These are phyloP conservation scores for Lineus longissimus DNA, from an alignment of 1,140 invertebrate species.

Conservation along the genomic window DNA sequence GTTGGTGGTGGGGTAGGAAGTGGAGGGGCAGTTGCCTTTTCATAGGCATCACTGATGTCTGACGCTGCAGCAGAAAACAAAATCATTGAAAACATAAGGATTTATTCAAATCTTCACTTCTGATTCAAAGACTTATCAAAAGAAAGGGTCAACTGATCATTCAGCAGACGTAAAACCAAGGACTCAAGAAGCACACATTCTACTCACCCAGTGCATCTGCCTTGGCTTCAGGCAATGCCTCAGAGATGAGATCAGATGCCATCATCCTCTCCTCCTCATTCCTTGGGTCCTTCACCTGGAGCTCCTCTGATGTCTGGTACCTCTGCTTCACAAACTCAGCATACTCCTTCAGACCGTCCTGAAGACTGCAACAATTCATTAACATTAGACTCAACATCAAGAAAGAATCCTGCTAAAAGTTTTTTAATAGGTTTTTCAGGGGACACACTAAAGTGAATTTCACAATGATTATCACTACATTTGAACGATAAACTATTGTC, in stretches of 20 bases:
- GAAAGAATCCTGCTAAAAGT: not conserved
- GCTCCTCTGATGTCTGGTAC: slow-evolving; percentile 26
- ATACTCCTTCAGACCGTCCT: slow-evolving; percentile 35
- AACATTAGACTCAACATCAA: not conserved
- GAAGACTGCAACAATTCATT: slow-evolving; percentile 25
- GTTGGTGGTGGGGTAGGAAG: slow-evolving; percentile 40
- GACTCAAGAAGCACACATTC: not conserved
- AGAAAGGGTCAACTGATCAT: not conserved
- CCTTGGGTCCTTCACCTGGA: slow-evolving; percentile 40
- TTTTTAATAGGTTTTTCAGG: too few relatives aligned
- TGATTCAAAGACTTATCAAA: slow-evolving; percentile 19
- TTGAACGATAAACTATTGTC: too few relatives aligned
- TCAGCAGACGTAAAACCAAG: slow-evolving; percentile 8
- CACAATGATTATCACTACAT: too few relatives aligned
- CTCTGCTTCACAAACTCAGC: slow-evolving; percentile 37
- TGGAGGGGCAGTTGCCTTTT: slow-evolving; percentile 35
- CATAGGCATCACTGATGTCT: slow-evolving; percentile 39
- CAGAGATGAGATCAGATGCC: slow-evolving; percentile 30
- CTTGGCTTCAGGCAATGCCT: not conserved
- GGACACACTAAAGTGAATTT: too few relatives aligned
- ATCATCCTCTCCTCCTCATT: slow-evolving; percentile 41
- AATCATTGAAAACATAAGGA: not conserved
- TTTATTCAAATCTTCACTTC: not conserved
- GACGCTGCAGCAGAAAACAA: slow-evolving; percentile 20
- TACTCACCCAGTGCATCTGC: too few relatives aligned